These are phyloP conservation scores for Pristionchus maxplancki DNA, from an alignment of 2,888 invertebrate species.

Conservation along the genomic window DNA sequence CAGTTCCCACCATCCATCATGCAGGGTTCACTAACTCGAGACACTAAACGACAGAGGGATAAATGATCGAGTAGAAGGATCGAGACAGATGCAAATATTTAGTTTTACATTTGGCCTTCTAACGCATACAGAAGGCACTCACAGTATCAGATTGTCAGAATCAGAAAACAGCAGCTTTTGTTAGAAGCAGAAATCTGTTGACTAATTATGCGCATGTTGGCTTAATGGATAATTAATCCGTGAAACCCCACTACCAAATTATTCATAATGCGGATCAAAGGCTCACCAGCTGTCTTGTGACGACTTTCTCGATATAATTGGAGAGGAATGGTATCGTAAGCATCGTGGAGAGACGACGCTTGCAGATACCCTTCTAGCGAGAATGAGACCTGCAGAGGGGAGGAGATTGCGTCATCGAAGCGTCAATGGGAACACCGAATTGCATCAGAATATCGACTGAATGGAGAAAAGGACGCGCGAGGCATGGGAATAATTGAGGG, in stretches of 20 bases:
- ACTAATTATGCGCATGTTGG: no score
- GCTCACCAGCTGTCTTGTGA: constrained; percentile 63
- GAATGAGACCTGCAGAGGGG: neutral
- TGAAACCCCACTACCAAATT: no score
- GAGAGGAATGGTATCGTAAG: constrained; percentile 67
- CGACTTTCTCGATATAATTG: constrained; percentile 65
- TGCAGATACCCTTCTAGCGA: neutral
- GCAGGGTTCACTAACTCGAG: neutral
- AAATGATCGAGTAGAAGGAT: neutral
- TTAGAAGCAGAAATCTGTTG: no score
- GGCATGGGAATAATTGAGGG: constrained; percentile 1
- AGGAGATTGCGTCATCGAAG: neutral
- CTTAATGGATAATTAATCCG: no score
- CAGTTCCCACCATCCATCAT: constrained; percentile 36
- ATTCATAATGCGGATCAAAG: neutral
- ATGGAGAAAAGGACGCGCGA: neutral
- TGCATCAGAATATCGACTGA: constrained; percentile 34
- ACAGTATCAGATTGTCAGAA: no score
- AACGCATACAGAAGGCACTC: no score
- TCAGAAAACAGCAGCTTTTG: no score
- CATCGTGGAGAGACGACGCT: constrained; percentile 54
- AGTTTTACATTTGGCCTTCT: no score
- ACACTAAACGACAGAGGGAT: neutral
- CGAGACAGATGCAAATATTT: neutral
- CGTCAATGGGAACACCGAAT: neutral